Evolutionary conservation across 1,140 invertebrate species (phyloP).

Genomic region (Lepeophtheirus salmonis): DNA sequence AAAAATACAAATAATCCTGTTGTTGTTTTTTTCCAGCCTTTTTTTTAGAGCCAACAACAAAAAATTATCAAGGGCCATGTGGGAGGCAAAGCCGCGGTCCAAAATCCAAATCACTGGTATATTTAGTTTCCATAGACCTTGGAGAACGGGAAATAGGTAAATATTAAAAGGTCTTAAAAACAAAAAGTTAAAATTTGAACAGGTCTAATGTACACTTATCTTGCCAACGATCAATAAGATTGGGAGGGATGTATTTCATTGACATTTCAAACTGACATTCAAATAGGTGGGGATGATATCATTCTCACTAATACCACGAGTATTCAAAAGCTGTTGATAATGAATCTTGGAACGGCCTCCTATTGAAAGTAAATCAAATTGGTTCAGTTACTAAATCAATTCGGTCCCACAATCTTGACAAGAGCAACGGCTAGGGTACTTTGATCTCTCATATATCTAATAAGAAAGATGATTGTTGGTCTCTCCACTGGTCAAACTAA

Average conservation of each 20-base stretch:
- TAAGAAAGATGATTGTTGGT: conserved; percentile 97
- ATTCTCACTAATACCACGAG: conserved; percentile 86
- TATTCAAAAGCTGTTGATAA: conserved; percentile 89
- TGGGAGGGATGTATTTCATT: conserved; percentile 80
- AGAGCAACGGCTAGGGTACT: conserved; percentile 40
- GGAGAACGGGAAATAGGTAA: too few relatives aligned
- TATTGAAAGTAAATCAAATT: conserved; percentile 88
- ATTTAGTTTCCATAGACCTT: too few relatives aligned
- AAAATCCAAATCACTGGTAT: too few relatives aligned
- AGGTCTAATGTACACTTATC: too few relatives aligned
- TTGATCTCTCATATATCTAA: conserved; percentile 97
- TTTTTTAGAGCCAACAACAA: too few relatives aligned
- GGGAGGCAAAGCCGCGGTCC: too few relatives aligned
- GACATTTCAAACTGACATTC: conserved; percentile 51
- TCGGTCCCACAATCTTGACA: conserved; percentile 76
- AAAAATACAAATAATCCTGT: too few relatives aligned
- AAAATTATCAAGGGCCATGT: too few relatives aligned
- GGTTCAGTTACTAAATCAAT: conserved; percentile 94
- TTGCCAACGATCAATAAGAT: conserved; percentile 87
- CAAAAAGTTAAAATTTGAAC: too few relatives aligned
- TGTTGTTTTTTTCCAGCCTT: too few relatives aligned
- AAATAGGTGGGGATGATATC: conserved; percentile 90
- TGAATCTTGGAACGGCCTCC: conserved; percentile 88
- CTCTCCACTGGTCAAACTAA: conserved; percentile 68
- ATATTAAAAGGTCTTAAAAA: too few relatives aligned